Evolutionary conservation across 2,888 invertebrate genomes (phyloP), one percentile per base, ranked within the genome.

Genomic region (Cerastoderma edule): DNA sequence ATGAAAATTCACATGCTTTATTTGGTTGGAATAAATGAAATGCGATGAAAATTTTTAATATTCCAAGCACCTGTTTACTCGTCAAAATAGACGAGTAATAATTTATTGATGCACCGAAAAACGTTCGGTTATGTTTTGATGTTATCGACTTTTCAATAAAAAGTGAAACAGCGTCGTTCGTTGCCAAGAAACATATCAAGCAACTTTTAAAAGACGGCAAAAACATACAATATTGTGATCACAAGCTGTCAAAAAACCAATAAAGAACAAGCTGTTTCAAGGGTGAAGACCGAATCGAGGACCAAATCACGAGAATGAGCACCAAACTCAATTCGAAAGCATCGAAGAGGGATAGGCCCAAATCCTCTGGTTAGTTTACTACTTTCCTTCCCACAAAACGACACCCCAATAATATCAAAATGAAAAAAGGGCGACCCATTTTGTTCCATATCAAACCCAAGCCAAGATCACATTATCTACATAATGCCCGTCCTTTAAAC

Each of bases 261-360:
- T 30, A 30, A 28, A 35, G 33, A 6, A 22, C 28, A n/a, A 27
- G 22, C 28, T 10, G 33, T n/a, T 27, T 19, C 24, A 28, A 19
- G 28, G 5, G 22, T 4, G 32, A 28, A 33, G 32, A 32, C 19
- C 65, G 22, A 19, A 24, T 28, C n/a, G n/a, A n/a, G n/a, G n/a
- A n/a, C n/a, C n/a, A n/a, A n/a, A 30, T 22, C 22, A 28, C 16
- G 8, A 30, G 28, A 27, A 87, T 87, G 87, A 86, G 85, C 69
- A 86, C 83, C 70, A 87, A 84, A 48, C 54, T 82, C 19, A 86
- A 83, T 65, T 27, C 84, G 4, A 86, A 85, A 48, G 72, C 82
- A 32, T 79, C 84, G 30, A 83, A 81, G 66, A 80, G 83, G 68
- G 85, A 84, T 57, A 71, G 86, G 28, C 86, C 86, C 24, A 86